Base-by-base conservation (phyloP, 2,888 invertebrate species). In the Eilema depressum region DNA sequence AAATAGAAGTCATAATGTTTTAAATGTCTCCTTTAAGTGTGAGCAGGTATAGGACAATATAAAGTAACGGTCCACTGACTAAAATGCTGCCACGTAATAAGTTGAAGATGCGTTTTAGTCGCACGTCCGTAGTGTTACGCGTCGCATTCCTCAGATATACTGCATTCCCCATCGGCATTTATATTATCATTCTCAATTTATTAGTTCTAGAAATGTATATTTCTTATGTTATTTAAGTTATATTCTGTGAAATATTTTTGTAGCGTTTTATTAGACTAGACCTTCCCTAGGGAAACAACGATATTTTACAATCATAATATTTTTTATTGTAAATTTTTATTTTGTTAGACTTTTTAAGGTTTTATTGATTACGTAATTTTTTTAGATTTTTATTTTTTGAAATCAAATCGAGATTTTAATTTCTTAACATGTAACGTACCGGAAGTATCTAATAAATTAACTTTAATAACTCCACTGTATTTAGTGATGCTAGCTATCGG, bases 321-420 rank as follows among this genome's bases (percentile, higher is more conserved):
- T 89, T 88, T 89, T 89, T 89, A 89, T 85, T 94, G 92, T 93
- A 92, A 89, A 92, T 92, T 91, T 94, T 91, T 93, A 92, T 92
- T 94, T 93, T 93, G 89, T 93, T 93, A 92, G 87, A 86, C 80
- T 77, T 91, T 91, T 89, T 91, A 91, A 88, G 88, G 81, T 79
- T 80, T 82, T 83, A 83, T 71, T 80, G 72, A 76, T 81, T 78
- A 78, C 79, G 83, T 83, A 82, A 81, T 81, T 81, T 78, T 83
- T 82, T 80, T 83, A 76, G 74, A 82, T 80, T 83, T 82, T 82
- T 83, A 83, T 81, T 83, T n/a, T 41, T 84, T 76, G 76, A 80
- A 81, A 79, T 81, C 75, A 77, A 80, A 70, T 74, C 70, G 71
- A 70, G 71, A 72, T 75, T 83, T 84, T 77, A 77, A 81, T 81